Percentiles rank a stretch among this genome's conserved stretches.
Evolutionary conservation across 2,888 invertebrate species (phyloP).

Genomic region (Alentia gelatinosa): DNA sequence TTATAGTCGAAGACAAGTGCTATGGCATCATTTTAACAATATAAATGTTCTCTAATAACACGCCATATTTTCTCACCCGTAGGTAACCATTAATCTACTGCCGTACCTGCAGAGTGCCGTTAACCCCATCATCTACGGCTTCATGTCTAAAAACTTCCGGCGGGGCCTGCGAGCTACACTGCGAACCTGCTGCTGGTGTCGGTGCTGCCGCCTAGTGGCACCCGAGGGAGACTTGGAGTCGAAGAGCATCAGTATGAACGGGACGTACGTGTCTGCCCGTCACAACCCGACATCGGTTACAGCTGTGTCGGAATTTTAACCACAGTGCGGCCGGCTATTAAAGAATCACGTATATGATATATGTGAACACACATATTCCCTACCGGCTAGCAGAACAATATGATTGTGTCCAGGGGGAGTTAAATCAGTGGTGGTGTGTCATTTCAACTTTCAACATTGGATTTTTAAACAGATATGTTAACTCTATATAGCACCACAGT

Average conservation of each 20-base stretch:
- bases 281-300: conserved; percentile 3
- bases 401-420: too few species aligned
- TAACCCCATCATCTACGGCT: conserved; percentile 76
- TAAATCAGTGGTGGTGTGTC: too few species aligned
- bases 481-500: too few species aligned
- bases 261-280: neutral
- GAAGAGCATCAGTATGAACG: conserved; percentile 28
- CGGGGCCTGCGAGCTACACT: conserved; percentile 62
- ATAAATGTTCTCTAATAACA: too few species aligned
- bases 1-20: too few species aligned
- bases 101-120: conserved; percentile 75
- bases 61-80: conserved; percentile 55
- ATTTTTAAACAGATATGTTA: too few species aligned
- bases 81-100: conserved; percentile 71
- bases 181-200: conserved; percentile 50
- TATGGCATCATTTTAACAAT: too few species aligned
- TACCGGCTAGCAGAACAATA: too few species aligned
- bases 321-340: neutral
- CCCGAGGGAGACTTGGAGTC: neutral
- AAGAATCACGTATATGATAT: neutral
- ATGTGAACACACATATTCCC: too few species aligned
- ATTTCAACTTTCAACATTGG: too few species aligned
- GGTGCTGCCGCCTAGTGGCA: conserved; percentile 14
- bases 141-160: conserved; percentile 71
- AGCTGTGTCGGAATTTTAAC: neutral